Evolutionary conservation across 2,113 vertebrate genomes (phyloP), one percentile per base, ranked within the genome.

Genomic region (Mixornis gularis): DNA sequence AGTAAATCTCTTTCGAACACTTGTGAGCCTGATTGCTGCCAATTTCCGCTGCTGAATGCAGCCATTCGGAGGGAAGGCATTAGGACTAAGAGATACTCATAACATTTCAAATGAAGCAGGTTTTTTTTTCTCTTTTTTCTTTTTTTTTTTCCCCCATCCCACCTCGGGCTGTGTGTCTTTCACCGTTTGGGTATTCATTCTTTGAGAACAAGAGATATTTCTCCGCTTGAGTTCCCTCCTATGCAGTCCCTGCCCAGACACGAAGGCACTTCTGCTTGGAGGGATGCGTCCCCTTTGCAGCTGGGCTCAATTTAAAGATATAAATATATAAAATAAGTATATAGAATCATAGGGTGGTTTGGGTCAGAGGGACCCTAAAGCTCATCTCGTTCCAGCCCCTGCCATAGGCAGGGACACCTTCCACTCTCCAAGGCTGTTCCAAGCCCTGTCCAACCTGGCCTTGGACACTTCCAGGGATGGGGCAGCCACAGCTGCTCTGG

Each of bases 21-120:
- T 97, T 88, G 91, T 66, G 93, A 95, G 90, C 89, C 93, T 92
- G 95, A 97, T 95, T 96, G 97, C 97, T 95, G 96, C 97, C 97
- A 94, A 96, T 97, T 97, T 93, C 89, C 72, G 22, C 83, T 30
- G 94, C 87, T 89, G 92, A 95, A 92, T 52, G 87, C 78, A 83
- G 85, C 72, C 88, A 43, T 95, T 95, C 79, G 83, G 91, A 95
- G 63, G 90, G 82, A 86, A 96, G 94, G 85, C 96, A 62, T 95
- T 92, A 94, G 81, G 62, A 73, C 93, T 79, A 79, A 94, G 87
- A 97, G 94, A 93, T 77, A 76, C 96, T 85, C 89, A 66, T 48
- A 96, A 90, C 95, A 94, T 92, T 95, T 93, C 87, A 92, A 95
- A 87, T 3, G 41, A 79, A 81, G 58, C 26, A 20, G 56, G 12